Percentiles rank a stretch among this genome's conserved stretches.
phyloP scores from a whole-genome alignment of 2,797 vertebrate genomes.

The Apodemus agrarius region DNA sequence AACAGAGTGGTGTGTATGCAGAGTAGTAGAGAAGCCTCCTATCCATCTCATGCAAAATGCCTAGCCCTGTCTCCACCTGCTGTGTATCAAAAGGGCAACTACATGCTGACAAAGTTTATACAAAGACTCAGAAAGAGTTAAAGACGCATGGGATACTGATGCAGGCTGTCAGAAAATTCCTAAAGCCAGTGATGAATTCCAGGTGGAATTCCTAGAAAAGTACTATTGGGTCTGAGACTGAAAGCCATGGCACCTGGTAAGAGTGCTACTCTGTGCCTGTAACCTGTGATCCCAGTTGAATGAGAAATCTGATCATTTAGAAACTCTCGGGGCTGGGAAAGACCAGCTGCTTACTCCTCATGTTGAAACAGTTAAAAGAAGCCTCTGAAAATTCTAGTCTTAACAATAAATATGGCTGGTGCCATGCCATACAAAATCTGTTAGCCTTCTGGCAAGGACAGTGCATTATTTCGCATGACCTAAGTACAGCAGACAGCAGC shows the following conservation, averaged over 20 bases:
- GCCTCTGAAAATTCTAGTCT: slow-evolving; percentile 42
- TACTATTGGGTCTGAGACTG: background rate
- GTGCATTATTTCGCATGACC: slow-evolving; percentile 43
- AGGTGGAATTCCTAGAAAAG: background rate
- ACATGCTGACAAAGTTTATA: slow-evolving; percentile 10
- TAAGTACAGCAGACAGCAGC: slow-evolving; percentile 18
- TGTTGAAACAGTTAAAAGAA: slow-evolving; percentile 58
- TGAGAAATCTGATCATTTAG: slow-evolving; percentile 9
- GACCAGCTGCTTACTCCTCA: background rate
- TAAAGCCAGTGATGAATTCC: slow-evolving; percentile 38
- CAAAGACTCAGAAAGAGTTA: background rate
- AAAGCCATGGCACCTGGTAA: background rate
- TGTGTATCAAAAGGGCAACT: background rate
- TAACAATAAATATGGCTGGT: slow-evolving; percentile 56
- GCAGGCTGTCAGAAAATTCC: slow-evolving; percentile 32
- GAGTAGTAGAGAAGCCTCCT: background rate
- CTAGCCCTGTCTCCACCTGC: slow-evolving; percentile 16
- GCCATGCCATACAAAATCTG: slow-evolving; percentile 26
- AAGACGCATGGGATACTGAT: background rate
- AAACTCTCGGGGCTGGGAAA: slow-evolving; percentile 44
- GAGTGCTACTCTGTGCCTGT: background rate
- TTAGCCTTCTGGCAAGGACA: slow-evolving; percentile 41
- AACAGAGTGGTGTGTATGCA: background rate
- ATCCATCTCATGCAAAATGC: background rate
- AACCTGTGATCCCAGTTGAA: background rate